Evolutionary conservation across 2,888 invertebrate species (phyloP), one percentile per base, ranked within the genome.

Genomic region (Archaeoteleia sp.): DNA sequence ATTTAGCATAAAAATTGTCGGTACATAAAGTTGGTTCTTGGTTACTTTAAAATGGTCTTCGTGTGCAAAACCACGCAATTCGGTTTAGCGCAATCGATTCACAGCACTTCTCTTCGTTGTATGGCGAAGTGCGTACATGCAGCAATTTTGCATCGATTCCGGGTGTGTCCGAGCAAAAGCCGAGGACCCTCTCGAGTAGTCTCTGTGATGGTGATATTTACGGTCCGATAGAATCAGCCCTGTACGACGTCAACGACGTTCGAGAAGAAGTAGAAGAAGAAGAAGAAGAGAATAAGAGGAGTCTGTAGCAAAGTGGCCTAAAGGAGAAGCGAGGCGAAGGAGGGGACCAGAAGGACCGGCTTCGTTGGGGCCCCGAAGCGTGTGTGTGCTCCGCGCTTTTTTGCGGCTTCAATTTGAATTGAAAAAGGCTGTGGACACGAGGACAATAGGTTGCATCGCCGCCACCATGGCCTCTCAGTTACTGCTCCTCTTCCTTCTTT

Each of bases 381-480:
- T 43, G 75, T 76, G 75, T 77, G 78, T 72, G 78, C 77, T 76
- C 77, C 72, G 74, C 71, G 78, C 74, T 82, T 82, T 81, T 83
- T 80, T 80, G 81, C 78, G 77, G 77, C 81, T 79, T 82, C 79
- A 82, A 83, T 83, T 83, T 83, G 81, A 82, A 83, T 83, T 82
- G 83, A 83, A 83, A 82, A 81, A 81, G 80, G 77, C 81, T 77
- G 82, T 79, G 80, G 83, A 82, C 82, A 81, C 78, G 79, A 78
- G 82, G 83, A 83, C 83, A 83, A 83, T 83, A 83, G 83, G 78
- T 80, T 78, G 76, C 76, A 71, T 71, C 74, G 70, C 73, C 72
- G 73, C 71, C 60, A 63, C 72, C 60, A 57, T 61, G 58, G 67
- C 60, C 71, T 73, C 70, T 67, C 70, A 53, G 68, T 74, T 72